Conservation (phyloP, 2,888 invertebrate species). For the Chrysodeixis includens region DNA sequence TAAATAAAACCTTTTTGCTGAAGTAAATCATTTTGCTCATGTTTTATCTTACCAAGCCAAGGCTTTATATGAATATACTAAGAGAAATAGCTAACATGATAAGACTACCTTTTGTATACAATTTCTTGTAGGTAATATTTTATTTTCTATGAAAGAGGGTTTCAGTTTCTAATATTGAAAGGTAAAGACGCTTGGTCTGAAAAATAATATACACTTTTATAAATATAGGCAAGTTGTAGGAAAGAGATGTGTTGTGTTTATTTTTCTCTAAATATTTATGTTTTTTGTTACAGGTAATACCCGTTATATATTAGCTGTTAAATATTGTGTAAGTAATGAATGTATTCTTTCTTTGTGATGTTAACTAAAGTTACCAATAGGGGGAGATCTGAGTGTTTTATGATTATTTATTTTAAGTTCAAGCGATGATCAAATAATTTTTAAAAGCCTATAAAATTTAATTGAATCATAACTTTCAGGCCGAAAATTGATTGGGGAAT, state of each 20-base stretch:
- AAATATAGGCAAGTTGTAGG: neutral
- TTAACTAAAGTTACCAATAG: too few relatives aligned
- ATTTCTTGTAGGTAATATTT: constrained; percentile 1
- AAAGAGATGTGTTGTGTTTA: neutral
- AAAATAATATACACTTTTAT: too few relatives aligned
- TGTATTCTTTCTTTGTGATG: neutral
- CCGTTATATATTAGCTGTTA: constrained; percentile 1
- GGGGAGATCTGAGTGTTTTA: too few relatives aligned
- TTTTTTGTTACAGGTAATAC: constrained; percentile 40
- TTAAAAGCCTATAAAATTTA: too few relatives aligned
- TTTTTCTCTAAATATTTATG: neutral
- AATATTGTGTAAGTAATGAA: constrained; percentile 20
- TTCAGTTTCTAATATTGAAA: neutral
- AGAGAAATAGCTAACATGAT: constrained; percentile 3
- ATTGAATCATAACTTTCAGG: too few relatives aligned
- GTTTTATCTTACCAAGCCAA: too few relatives aligned
- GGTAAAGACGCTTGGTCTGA: too few relatives aligned
- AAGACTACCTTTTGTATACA: neutral
- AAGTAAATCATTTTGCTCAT: neutral
- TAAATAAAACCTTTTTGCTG: neutral
- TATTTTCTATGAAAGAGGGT: neutral
- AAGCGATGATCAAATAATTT: too few relatives aligned
- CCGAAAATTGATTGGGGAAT: too few relatives aligned
- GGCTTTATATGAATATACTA: neutral
- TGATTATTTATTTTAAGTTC: too few relatives aligned